Conservation (phyloP, 2,113 vertebrate genomes). For the Catharus minimus region DNA sequence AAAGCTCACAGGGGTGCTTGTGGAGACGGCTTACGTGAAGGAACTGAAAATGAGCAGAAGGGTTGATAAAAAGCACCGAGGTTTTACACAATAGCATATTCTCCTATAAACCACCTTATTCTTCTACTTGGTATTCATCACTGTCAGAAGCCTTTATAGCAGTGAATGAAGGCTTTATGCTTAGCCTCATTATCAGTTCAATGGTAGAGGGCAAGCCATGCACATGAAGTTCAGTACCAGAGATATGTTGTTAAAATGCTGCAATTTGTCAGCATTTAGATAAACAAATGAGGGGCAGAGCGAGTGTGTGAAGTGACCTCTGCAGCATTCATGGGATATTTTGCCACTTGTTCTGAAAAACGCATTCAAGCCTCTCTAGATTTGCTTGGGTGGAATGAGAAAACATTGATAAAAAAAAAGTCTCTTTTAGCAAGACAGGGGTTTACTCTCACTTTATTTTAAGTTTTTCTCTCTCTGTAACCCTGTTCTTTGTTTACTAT, state of each 20-base stretch:
- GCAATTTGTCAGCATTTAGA: constrained; percentile 88
- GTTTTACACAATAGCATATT: constrained; percentile 75
- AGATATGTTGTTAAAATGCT: constrained; percentile 81
- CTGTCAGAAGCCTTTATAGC: constrained; percentile 65
- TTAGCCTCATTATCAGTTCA: constrained; percentile 80
- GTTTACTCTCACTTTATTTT: constrained; percentile 27
- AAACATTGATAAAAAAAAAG: background rate
- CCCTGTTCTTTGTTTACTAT: constrained; percentile 48
- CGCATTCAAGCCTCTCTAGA: background rate
- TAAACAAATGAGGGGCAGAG: constrained; percentile 81
- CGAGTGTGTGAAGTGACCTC: constrained; percentile 74
- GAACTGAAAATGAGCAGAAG: constrained; percentile 80
- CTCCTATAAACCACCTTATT: constrained; percentile 76
- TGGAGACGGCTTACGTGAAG: constrained; percentile 64
- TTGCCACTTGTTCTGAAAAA: constrained; percentile 73
- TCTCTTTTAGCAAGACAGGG: background rate
- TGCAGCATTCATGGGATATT: constrained; percentile 62
- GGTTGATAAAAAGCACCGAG: constrained; percentile 72
- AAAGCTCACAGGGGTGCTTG: constrained; percentile 21
- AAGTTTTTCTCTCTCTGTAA: constrained; percentile 41
- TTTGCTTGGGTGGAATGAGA: constrained; percentile 12
- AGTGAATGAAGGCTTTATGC: constrained; percentile 81
- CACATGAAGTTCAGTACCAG: constrained; percentile 74
- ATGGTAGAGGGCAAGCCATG: constrained; percentile 74
- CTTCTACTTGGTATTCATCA: constrained; percentile 80